phyloP scores from a whole-genome alignment of 1,140 invertebrate genomes.

The Lasioglossum albipes region DNA sequence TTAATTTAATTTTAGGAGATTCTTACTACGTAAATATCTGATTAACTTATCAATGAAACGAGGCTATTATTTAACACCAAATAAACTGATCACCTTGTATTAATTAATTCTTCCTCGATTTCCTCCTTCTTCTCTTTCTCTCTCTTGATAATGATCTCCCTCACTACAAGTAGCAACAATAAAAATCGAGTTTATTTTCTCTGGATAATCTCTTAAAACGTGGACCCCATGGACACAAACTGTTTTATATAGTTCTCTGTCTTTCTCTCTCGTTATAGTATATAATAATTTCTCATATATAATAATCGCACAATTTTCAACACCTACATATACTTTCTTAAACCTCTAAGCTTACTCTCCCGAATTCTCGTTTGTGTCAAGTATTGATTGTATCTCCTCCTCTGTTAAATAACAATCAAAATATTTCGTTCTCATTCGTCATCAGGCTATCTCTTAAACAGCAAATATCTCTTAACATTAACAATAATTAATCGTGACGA shows the following conservation, averaged over 20 bases:
- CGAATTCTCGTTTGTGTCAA: background rate
- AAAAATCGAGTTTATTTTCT: background rate
- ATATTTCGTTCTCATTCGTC: too few species aligned
- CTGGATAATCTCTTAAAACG: conserved; percentile 7
- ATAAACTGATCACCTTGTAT: conserved; percentile 11
- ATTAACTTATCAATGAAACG: too few species aligned
- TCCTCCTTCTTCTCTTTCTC: too few species aligned
- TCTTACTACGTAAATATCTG: background rate
- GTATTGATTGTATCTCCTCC: conserved; percentile 4
- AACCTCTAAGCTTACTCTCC: background rate
- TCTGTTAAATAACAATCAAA: too few species aligned
- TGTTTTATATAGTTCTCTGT: conserved; percentile 3
- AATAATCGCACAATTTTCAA: conserved; percentile 1
- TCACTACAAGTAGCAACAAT: conserved; percentile 9
- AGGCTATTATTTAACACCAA: too few species aligned
- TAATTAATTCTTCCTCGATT: background rate
- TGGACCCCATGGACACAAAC: conserved; percentile 32
- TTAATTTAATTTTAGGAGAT: too few species aligned
- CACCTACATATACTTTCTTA: conserved; percentile 20
- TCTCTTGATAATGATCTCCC: background rate
- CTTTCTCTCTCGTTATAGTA: background rate
- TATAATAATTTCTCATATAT: background rate
- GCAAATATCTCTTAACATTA: conserved; percentile 30
- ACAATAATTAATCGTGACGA: conserved; percentile 5
- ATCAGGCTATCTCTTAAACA: background rate